phyloP scores from a whole-genome alignment of 2,797 vertebrate genomes.

The Clarias laeviceps region DNA sequence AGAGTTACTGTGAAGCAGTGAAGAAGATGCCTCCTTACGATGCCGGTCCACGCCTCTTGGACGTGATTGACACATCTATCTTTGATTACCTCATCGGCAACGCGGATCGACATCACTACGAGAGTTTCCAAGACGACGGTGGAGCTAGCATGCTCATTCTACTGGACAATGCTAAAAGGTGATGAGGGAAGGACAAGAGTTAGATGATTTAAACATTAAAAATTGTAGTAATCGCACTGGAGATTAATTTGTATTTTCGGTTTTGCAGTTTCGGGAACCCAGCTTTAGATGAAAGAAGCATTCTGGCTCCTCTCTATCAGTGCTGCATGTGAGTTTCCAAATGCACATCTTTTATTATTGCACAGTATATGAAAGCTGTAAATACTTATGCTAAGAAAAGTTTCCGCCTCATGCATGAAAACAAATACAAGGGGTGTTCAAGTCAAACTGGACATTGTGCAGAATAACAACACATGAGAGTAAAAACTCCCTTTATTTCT shows the following conservation, averaged over 20 bases:
- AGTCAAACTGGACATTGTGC: too few species aligned
- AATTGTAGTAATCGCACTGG: not conserved
- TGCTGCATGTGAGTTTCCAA: constrained; percentile 94
- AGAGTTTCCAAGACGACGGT: constrained; percentile 97
- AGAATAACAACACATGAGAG: too few species aligned
- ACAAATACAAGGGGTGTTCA: too few species aligned
- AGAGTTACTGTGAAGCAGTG: constrained; percentile 96
- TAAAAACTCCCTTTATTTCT: too few species aligned
- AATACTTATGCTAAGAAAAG: not conserved
- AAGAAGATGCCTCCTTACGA: constrained; percentile 98
- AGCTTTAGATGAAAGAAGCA: constrained; percentile 93
- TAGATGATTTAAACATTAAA: not conserved
- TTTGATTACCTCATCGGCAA: constrained; percentile 98
- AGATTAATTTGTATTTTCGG: not conserved
- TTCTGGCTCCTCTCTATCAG: constrained; percentile 96
- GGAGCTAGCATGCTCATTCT: constrained; percentile 98
- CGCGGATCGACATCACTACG: constrained; percentile 96
- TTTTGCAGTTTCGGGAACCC: constrained; percentile 91
- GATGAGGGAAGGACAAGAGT: constrained; percentile 2
- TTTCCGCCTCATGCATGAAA: not conserved
- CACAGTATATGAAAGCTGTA: not conserved
- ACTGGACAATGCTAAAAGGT: constrained; percentile 98
- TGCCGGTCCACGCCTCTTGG: constrained; percentile 89
- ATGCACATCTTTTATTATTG: not conserved
- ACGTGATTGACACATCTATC: constrained; percentile 93